Percentiles rank a stretch among this genome's conserved stretches.
These are phyloP conservation scores for Aphelenchoides fujianensis DNA, from an alignment of 1,140 invertebrate species.

Conservation along the genomic window DNA sequence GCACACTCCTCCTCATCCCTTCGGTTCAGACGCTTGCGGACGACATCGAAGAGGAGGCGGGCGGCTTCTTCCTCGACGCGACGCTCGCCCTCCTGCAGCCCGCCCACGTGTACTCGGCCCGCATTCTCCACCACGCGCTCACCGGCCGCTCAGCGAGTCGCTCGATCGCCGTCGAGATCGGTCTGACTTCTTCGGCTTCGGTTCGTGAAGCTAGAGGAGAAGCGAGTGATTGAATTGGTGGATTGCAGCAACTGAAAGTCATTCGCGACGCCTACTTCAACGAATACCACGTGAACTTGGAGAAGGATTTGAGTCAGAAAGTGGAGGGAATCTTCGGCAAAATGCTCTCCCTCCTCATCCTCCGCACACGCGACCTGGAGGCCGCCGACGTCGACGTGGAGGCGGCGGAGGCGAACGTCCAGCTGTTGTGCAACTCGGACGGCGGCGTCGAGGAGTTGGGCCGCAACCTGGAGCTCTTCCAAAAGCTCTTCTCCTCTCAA, in stretches of 20 bases:
- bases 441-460: slow-evolving; percentile 45
- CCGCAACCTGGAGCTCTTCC: slow-evolving; percentile 46
- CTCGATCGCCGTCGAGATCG: slow-evolving; percentile 44
- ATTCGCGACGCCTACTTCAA: slow-evolving; percentile 47
- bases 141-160: slow-evolving; percentile 31
- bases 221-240: too few species aligned
- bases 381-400: slow-evolving; percentile 41
- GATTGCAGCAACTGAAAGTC: slow-evolving; percentile 49
- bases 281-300: slow-evolving; percentile 42
- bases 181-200: slow-evolving; percentile 35
- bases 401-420: slow-evolving; percentile 30
- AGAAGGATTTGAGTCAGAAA: slow-evolving; percentile 44
- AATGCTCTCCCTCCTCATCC: slow-evolving; percentile 40
- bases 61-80: slow-evolving; percentile 47
- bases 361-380: slow-evolving; percentile 37
- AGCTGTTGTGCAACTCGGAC: slow-evolving; percentile 24
- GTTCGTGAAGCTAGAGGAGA: too few species aligned
- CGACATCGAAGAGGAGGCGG: slow-evolving; percentile 49
- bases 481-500: slow-evolving; percentile 36
- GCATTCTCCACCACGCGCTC: slow-evolving; percentile 38
- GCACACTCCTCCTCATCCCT: not conserved
- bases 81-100: slow-evolving; percentile 40
- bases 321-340: slow-evolving; percentile 52
- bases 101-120: slow-evolving; percentile 47
- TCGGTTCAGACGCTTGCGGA: slow-evolving; percentile 37